Evolutionary conservation across 2,888 invertebrate genomes (phyloP).

Genomic region (Hydrotaea diabolus): DNA sequence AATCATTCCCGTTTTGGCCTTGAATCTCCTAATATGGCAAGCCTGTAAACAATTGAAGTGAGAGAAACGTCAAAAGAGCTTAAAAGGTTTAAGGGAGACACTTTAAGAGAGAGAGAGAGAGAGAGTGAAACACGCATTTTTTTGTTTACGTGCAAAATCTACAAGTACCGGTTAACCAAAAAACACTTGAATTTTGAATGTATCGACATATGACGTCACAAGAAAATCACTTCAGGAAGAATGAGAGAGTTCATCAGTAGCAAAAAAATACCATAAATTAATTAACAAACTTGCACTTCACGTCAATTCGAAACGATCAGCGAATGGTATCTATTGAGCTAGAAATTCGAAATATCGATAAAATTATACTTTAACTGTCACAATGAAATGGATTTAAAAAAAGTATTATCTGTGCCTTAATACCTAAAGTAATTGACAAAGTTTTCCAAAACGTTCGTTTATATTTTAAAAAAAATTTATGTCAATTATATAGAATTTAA

Average conservation of each 20-base stretch:
- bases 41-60: too few species aligned
- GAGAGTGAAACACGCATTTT: neutral
- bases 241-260: neutral
- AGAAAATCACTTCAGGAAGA: neutral
- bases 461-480: too few species aligned
- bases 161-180: neutral
- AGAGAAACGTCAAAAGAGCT: too few species aligned
- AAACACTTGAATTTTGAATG: neutral
- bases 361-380: too few species aligned
- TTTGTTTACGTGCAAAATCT: slow-evolving; percentile 13
- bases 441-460: too few species aligned
- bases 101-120: neutral
- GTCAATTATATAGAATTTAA: too few species aligned
- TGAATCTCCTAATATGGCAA: too few species aligned
- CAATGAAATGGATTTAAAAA: too few species aligned
- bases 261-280: slow-evolving; percentile 30
- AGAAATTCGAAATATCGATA: too few species aligned
- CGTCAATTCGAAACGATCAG: neutral
- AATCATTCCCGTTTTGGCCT: too few species aligned
- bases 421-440: too few species aligned
- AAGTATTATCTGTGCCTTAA: too few species aligned
- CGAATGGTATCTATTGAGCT: neutral
- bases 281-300: neutral
- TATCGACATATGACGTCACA: slow-evolving; percentile 53
- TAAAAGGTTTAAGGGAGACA: neutral